Percentiles rank a stretch among this genome's conserved stretches.
phyloP scores from a whole-genome alignment of 1,140 invertebrate genomes.

The Caenorhabditis latens region DNA sequence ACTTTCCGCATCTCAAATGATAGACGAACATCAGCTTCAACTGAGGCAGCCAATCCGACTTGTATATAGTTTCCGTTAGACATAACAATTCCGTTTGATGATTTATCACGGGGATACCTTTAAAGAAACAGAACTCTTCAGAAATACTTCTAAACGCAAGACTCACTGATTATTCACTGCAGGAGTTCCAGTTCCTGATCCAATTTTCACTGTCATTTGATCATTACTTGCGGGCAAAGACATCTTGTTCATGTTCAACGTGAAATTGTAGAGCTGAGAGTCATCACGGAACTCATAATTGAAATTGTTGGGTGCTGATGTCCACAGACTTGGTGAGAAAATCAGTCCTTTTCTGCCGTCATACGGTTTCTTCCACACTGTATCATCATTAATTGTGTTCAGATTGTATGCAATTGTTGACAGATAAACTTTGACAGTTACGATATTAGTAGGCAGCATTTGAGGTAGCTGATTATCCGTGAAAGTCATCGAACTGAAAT shows the following conservation, averaged over 20 bases:
- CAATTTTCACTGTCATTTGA: not conserved
- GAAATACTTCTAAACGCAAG: too few species aligned
- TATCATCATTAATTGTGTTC: not conserved
- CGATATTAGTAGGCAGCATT: not conserved
- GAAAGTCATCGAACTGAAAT: not conserved
- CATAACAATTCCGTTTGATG: not conserved
- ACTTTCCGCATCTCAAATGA: not conserved
- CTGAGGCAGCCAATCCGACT: not conserved
- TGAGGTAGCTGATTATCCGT: not conserved
- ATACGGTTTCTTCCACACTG: not conserved
- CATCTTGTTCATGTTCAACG: not conserved
- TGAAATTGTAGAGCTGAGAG: not conserved
- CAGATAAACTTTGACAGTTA: not conserved
- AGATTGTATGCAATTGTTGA: not conserved
- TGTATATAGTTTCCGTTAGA: not conserved
- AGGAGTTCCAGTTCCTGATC: not conserved
- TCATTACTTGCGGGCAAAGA: not conserved
- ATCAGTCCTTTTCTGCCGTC: not conserved
- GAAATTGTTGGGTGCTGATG: not conserved
- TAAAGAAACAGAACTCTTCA: too few species aligned
- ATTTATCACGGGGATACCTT: constrained; percentile 1
- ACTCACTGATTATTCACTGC: not conserved
- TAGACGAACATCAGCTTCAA: not conserved
- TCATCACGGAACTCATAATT: constrained; percentile 16
- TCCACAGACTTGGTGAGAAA: not conserved